These are phyloP conservation scores for Pseudorectes ferrugineus DNA, from an alignment of 2,113 vertebrate species.

Conservation along the genomic window DNA sequence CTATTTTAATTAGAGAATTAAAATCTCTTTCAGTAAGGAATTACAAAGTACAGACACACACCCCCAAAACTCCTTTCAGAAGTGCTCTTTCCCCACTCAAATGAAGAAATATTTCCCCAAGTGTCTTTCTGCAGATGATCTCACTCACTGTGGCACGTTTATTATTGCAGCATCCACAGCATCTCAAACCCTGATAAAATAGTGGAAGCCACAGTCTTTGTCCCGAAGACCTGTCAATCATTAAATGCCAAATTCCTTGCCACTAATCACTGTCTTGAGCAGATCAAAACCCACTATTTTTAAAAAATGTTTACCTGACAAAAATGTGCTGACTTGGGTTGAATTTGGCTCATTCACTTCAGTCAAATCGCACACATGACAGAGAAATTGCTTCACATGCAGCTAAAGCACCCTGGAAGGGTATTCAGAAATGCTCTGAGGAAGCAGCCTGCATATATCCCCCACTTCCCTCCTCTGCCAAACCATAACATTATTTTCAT, in stretches of 20 bases:
- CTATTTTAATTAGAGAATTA: not conserved
- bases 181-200: not conserved
- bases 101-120: not conserved
- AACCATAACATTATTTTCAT: not conserved
- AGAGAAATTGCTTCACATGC: not conserved
- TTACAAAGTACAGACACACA: not conserved
- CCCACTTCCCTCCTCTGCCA: not conserved
- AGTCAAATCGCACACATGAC: not conserved
- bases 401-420: not conserved
- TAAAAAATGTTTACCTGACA: not conserved
- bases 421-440: not conserved
- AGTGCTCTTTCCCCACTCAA: fast-evolving
- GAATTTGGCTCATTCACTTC: not conserved
- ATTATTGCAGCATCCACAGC: not conserved
- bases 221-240: not conserved
- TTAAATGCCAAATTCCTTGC: not conserved
- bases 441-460: not conserved
- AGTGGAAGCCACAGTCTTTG: not conserved
- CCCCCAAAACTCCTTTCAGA: not conserved
- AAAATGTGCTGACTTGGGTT: not conserved
- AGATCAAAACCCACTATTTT: not conserved
- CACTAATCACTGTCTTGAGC: not conserved
- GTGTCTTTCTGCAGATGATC: not conserved
- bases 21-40: not conserved
- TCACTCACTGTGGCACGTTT: not conserved